Base-by-base conservation (phyloP, 1,140 invertebrate species). In the Drosophila funebris region DNA sequence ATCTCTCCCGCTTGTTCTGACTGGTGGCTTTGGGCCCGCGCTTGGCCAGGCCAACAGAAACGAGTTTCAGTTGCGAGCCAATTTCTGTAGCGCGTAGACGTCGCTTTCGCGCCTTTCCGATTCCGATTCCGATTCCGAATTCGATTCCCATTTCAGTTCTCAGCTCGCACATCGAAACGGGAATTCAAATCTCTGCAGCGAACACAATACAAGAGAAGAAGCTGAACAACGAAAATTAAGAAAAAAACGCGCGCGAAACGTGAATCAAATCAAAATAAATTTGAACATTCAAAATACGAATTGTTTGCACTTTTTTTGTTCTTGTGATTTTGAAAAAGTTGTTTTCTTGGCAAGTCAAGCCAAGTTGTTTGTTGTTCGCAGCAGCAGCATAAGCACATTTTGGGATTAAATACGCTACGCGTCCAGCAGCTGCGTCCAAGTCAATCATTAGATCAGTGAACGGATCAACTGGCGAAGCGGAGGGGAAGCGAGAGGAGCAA, bases 21-120 rank as follows among this genome's bases (percentile, higher is more conserved):
- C 24, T 53, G 16, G 13, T 29, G 24, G 13, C 14, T 52, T 27
- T 36, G 27, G 27, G 46, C 18, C 24, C 16, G 29, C 33, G 61
- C 73, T 67, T 60, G 68, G 48, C 56, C 67, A 61, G 74, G 74
- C 54, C 54, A 52, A 73, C n/a, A 68, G 53, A 85, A 83, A 90
- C 88, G 70, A 88, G 88, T 90, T 90, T 90, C 76, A 90, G 78
- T 88, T 84, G 70, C 83, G 22, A 84, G 61, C 31, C 76, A 67
- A 74, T 72, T 78, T 84, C 73, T 20, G 62, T 58, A 53, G 78
- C 66, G 78, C 69, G 68, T 72, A 67, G 87, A 88, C 88, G 87
- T 87, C 54, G 70, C 43, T 50, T 31, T 63, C 74, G 70, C 78
- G 53, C 46, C 9, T 24, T 22, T 13, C n/a, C 39, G 4, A 8